These are phyloP conservation scores for Cheumatopsyche charites DNA, from an alignment of 1,140 invertebrate species.

Conservation along the genomic window DNA sequence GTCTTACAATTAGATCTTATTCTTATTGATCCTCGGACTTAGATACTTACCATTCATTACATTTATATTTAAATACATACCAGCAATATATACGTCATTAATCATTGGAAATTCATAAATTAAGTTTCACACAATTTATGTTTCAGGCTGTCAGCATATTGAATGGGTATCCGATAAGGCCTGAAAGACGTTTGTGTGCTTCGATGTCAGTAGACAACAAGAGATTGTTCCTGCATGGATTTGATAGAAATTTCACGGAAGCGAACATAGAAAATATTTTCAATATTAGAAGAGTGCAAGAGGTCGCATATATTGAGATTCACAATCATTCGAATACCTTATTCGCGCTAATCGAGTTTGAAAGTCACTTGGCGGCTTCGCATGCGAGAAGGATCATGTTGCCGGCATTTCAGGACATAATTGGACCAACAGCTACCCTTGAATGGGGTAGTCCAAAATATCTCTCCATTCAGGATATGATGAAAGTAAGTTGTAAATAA, in stretches of 20 bases:
- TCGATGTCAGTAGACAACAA: slow-evolving; percentile 85
- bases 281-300: neutral
- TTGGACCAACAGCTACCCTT: neutral
- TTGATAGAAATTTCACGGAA: slow-evolving; percentile 46
- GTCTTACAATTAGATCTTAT: too few relatives aligned
- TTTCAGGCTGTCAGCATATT: slow-evolving; percentile 63
- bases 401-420: neutral
- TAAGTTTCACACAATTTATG: too few relatives aligned
- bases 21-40: too few relatives aligned
- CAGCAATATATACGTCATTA: too few relatives aligned
- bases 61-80: too few relatives aligned
- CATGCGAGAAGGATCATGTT: slow-evolving; percentile 33
- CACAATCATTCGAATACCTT: neutral
- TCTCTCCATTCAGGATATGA: too few relatives aligned
- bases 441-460: neutral
- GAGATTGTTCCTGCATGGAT: slow-evolving; percentile 76
- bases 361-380: slow-evolving; percentile 23
- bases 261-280: neutral
- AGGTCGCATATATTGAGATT: neutral
- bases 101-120: too few relatives aligned
- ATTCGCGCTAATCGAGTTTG: slow-evolving; percentile 32
- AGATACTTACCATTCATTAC: too few relatives aligned
- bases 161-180: slow-evolving; percentile 73
- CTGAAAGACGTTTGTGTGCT: slow-evolving; percentile 72
- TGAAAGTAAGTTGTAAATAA: too few relatives aligned